Base-by-base conservation (phyloP, 1,140 invertebrate species). In the Trachymyrmex septentrionalis region DNA sequence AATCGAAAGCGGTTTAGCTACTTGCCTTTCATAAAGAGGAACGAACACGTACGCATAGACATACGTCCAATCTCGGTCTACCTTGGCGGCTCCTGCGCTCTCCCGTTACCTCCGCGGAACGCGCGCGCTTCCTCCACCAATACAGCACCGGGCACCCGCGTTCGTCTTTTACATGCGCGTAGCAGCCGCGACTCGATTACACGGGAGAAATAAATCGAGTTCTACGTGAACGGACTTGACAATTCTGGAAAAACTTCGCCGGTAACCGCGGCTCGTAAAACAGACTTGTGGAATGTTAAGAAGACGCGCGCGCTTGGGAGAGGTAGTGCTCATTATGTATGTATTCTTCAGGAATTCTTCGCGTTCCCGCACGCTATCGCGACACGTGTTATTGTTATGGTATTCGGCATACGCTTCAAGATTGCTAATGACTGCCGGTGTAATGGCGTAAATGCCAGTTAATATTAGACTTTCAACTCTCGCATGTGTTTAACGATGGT, bases 1-100 rank as follows among this genome's bases (percentile, higher is more conserved):
- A 93, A 93, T 93, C 93, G 92, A 92, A 93, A 93, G 93, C 92
- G 86, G 93, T 93, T 93, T 91, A 93, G 91, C 87, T 91, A 87
- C 93, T 93, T 91, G 93, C 88, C 91, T 93, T 92, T 93, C 91
- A 93, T 93, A 93, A 93, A 93, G 88, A 87, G 87, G 66, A 91
- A 87, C 87, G 82, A 90, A 80, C 73, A 89, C 86, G 86, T 90
- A 90, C 87, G 84, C 86, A 82, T 73, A 44, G 75, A 80, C 73
- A 90, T 87, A 82, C 89, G 59, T 73, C 78, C 88, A 86, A 90
- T 87, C 89, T 87, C 72, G 67, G 80, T 80, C 57, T 90, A 81
- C 63, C 82, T 64, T 61, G 67, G 77, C 71, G 55, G 55, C 73
- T 89, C 78, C 75, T 38, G 73, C 69, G 50, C 80, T 87, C 61